These are phyloP conservation scores for Ditylenchus weischeri DNA, from an alignment of 2,888 invertebrate genomes.

Conservation along the genomic window DNA sequence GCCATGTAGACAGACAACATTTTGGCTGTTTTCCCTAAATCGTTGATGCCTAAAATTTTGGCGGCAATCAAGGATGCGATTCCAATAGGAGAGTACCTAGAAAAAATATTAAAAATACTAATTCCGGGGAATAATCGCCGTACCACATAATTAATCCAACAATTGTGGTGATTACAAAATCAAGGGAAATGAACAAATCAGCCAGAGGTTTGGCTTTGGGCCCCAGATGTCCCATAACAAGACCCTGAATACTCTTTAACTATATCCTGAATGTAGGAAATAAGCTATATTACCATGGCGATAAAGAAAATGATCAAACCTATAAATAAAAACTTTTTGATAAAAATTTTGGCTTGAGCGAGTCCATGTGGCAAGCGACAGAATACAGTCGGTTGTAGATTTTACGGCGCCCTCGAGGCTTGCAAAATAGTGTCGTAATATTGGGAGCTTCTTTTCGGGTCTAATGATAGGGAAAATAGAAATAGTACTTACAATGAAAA, in stretches of 20 bases:
- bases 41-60: constrained; percentile 68
- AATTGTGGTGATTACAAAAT: constrained; percentile 85
- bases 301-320: constrained; percentile 42
- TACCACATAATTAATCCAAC: constrained; percentile 84
- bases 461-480: too few relatives aligned
- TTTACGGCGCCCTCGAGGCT: too few relatives aligned
- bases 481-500: too few relatives aligned
- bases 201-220: constrained; percentile 67
- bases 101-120: neutral
- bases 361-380: too few relatives aligned
- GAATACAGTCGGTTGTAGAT: too few relatives aligned
- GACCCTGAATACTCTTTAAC: constrained; percentile 51
- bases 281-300: constrained; percentile 57
- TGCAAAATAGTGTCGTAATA: too few relatives aligned
- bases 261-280: too few relatives aligned
- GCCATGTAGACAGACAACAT: constrained; percentile 70
- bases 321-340: constrained; percentile 15
- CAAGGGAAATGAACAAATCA: constrained; percentile 72
- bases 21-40: constrained; percentile 66
- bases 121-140: constrained; percentile 23
- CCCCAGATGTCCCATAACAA: constrained; percentile 80
- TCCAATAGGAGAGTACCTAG: constrained; percentile 71
- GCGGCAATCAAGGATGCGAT: constrained; percentile 70
- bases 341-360: too few relatives aligned
- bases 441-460: too few relatives aligned